These are phyloP conservation scores for Drosophila neoperkinsi DNA, from an alignment of 2,888 invertebrate genomes.

Conservation along the genomic window DNA sequence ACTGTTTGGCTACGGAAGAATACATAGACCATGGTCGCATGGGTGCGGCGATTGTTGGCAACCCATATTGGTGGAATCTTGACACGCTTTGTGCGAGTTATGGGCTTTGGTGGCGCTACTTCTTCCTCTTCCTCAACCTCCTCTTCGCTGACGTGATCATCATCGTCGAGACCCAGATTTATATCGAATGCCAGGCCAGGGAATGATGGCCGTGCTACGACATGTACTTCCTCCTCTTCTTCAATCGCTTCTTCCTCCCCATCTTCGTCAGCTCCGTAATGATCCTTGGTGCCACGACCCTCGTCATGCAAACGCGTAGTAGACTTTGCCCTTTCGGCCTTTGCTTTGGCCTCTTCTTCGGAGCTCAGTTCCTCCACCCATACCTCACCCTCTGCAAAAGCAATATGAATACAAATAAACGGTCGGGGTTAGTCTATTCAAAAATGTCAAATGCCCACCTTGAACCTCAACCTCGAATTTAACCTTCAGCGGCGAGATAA, in stretches of 20 bases:
- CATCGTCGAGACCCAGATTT: conserved; percentile 51
- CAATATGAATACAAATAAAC: neutral
- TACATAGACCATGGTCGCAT: conserved; percentile 87
- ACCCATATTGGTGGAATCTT: conserved; percentile 87
- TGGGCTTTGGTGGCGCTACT: conserved; percentile 49
- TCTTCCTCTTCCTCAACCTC: conserved; percentile 56
- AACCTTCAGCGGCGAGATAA: conserved; percentile 77
- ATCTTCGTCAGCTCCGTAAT: conserved; percentile 20
- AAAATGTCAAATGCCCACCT: conserved; percentile 46
- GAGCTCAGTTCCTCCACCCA: conserved; percentile 68
- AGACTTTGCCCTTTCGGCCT: conserved; percentile 41
- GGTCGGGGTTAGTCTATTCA: neutral
- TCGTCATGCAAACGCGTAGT: conserved; percentile 24
- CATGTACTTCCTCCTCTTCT: conserved; percentile 63
- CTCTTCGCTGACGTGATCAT: conserved; percentile 37
- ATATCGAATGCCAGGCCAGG: conserved; percentile 55
- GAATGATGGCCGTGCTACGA: conserved; percentile 15
- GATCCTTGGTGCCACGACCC: conserved; percentile 16
- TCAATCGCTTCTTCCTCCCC: conserved; percentile 67
- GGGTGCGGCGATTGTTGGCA: conserved; percentile 86
- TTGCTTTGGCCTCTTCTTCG: conserved; percentile 51
- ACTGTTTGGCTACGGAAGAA: conserved; percentile 85
- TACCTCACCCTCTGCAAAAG: conserved; percentile 66
- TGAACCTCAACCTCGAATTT: conserved; percentile 71
- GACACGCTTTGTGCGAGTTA: conserved; percentile 70